phyloP scores from a whole-genome alignment of 2,797 vertebrate genomes.

The Rhinoraja longicauda region DNA sequence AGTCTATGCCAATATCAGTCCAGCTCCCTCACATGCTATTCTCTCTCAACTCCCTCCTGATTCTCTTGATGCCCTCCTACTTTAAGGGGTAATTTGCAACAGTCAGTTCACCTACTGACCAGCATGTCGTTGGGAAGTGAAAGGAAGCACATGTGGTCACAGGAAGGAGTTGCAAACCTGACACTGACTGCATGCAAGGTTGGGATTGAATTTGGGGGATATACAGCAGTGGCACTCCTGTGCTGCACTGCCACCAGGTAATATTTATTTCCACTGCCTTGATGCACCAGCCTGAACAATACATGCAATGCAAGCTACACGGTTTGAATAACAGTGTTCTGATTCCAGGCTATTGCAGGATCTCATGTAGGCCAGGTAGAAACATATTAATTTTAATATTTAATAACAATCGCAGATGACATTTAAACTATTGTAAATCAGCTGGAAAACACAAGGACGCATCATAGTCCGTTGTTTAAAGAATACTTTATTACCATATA shows the following conservation, averaged over 20 bases:
- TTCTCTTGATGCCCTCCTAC: too few species aligned
- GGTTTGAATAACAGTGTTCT: background rate
- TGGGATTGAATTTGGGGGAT: too few species aligned
- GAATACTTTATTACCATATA: background rate
- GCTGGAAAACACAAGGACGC: background rate
- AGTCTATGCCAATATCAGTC: too few species aligned
- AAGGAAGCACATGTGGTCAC: too few species aligned
- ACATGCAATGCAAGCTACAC: background rate
- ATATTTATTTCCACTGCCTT: background rate
- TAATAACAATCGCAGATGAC: background rate
- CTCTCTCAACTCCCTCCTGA: too few species aligned
- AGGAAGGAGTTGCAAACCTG: too few species aligned
- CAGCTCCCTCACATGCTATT: too few species aligned
- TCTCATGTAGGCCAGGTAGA: background rate
- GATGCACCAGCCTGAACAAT: background rate
- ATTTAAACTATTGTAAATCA: background rate
- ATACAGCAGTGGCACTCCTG: too few species aligned
- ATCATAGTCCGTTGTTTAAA: background rate
- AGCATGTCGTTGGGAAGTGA: too few species aligned
- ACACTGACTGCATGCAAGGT: too few species aligned
- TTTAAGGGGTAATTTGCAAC: too few species aligned
- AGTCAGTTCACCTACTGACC: too few species aligned
- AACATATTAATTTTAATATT: background rate
- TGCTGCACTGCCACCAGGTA: background rate
- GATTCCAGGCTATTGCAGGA: background rate